Evolutionary conservation across 1,140 invertebrate genomes (phyloP), one percentile per base, ranked within the genome.

Genomic region (Dryas iulia): DNA sequence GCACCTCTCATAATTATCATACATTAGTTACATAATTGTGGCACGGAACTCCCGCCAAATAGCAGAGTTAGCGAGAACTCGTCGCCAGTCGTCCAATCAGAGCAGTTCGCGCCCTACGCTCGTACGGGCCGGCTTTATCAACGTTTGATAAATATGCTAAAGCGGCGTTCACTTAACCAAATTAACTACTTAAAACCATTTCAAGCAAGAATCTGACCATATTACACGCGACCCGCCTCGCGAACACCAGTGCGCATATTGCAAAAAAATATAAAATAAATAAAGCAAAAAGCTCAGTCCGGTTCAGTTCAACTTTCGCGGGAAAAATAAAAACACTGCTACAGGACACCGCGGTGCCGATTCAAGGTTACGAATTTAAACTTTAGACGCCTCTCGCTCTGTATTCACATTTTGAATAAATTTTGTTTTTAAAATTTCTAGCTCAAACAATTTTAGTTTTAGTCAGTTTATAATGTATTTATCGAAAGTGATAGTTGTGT

Each of bases 141-240:
- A 86, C 84, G 70, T 30, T 69, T 79, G 81, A 89, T 86, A 87
- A 83, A 81, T 68, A 72, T 71, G 67, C 68, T 82, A 85, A 83
- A 81, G 71, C 72, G 71, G 68, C 72, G 69, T 76, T 73, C 72
- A 69, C 70, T 79, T 83, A 87, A 87, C 72, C 82, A 86, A 79
- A 84, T 83, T 73, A 85, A 85, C 81, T 81, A 89, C 86, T 83
- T 87, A 87, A 87, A 82, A 81, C 72, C 47, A 63, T 62, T 66
- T 72, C 66, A 72, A 76, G 77, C 69, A 74, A 62, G 66, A 63
- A 54, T 56, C 69, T 58, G 69, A 66, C 59, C 84, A 87, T 76
- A 87, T 69, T 69, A 78, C 67, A 74, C 58, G 62, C 81, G 73
- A 80, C 71, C 73, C 72, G 77, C 77, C 80, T 54, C 68, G 81